A percentile compares a stretch with the other conserved stretches of the same genome.
phyloP scores from a whole-genome alignment of 2,113 vertebrate species.

The Forbesichthys agassizii region DNA sequence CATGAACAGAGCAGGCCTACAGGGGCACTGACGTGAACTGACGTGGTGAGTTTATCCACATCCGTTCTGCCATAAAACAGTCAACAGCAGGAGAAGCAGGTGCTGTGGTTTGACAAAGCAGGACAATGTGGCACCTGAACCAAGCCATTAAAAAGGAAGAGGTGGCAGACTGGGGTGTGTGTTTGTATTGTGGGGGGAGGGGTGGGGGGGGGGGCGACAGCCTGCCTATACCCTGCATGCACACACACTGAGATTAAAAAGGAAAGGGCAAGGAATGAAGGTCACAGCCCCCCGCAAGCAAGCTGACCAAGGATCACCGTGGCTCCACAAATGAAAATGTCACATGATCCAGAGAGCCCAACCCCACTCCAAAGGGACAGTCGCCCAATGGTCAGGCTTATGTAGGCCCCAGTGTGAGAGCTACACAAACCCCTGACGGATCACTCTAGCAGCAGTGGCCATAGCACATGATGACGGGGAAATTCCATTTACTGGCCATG shows the following conservation, averaged over 20 bases:
- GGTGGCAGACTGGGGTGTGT: conserved; percentile 3
- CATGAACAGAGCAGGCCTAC: conserved; percentile 19
- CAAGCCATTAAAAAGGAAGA: conserved; percentile 18
- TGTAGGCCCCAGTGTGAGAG: conserved; percentile 16
- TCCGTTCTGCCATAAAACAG: conserved; percentile 22
- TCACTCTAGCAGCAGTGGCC: neutral
- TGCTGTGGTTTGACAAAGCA: conserved; percentile 15
- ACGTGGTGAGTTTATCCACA: conserved; percentile 20
- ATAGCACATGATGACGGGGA: conserved; percentile 4
- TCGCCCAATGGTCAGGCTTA: conserved; percentile 25
- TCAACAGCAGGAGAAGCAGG: conserved; percentile 22
- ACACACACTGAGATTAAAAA: conserved; percentile 33
- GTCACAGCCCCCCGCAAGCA: conserved; percentile 51
- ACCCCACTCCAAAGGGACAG: conserved; percentile 49
- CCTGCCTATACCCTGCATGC: conserved; percentile 11
- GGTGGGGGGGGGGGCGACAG: conserved; percentile 49
- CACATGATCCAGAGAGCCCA: conserved; percentile 51
- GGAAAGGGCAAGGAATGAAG: conserved; percentile 46
- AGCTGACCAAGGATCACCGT: conserved; percentile 52
- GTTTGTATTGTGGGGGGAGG: conserved; percentile 18
- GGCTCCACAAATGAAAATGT: conserved; percentile 65
- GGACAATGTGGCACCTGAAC: conserved; percentile 42
- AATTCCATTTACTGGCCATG: conserved; percentile 31
- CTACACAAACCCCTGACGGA: conserved; percentile 36
- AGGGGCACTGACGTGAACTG: conserved; percentile 13